A percentile compares a stretch with the other conserved stretches of the same genome.
Evolutionary conservation across 92 coral and sea anemone species (phyloP).

Genomic region (Palythoa heliodiscus): DNA sequence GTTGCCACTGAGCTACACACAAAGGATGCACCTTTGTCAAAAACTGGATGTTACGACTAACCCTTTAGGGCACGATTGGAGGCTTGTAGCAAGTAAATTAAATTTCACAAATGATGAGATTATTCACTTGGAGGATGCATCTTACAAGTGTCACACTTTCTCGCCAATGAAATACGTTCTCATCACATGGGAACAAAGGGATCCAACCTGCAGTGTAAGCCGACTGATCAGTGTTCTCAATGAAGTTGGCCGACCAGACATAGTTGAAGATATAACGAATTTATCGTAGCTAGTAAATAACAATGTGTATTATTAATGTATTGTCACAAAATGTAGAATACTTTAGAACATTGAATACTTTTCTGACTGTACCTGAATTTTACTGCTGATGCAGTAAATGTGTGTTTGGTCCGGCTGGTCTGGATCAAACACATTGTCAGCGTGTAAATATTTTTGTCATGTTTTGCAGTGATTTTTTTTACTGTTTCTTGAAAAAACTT

Average conservation of each 20-base stretch:
- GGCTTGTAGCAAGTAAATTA: conserved; percentile 78
- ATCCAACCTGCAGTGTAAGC: conserved; percentile 64
- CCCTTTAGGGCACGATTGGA: conserved; percentile 73
- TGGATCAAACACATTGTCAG: not conserved
- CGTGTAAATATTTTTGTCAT: not conserved
- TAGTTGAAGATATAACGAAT: conserved; percentile 48
- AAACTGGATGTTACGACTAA: conserved; percentile 58
- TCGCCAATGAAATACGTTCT: conserved; percentile 85
- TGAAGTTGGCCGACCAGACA: conserved; percentile 70
- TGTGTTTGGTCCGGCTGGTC: not conserved
- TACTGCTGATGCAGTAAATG: not conserved
- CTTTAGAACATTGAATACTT: no score
- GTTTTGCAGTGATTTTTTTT: no score
- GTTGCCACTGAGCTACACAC: conserved; percentile 44
- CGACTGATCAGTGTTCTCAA: conserved; percentile 59
- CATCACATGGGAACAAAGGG: conserved; percentile 75
- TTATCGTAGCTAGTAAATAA: not conserved
- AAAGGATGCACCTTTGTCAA: conserved; percentile 58
- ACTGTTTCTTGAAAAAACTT: not conserved
- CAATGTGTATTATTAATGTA: not conserved
- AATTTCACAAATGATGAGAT: conserved; percentile 75
- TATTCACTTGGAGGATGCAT: conserved; percentile 57
- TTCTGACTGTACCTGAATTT: no score
- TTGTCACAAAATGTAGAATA: no score
- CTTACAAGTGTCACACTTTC: conserved; percentile 53